Evolutionary conservation across 2,113 vertebrate species (phyloP), one percentile per base, ranked within the genome.

Genomic region (Varanus salvator): DNA sequence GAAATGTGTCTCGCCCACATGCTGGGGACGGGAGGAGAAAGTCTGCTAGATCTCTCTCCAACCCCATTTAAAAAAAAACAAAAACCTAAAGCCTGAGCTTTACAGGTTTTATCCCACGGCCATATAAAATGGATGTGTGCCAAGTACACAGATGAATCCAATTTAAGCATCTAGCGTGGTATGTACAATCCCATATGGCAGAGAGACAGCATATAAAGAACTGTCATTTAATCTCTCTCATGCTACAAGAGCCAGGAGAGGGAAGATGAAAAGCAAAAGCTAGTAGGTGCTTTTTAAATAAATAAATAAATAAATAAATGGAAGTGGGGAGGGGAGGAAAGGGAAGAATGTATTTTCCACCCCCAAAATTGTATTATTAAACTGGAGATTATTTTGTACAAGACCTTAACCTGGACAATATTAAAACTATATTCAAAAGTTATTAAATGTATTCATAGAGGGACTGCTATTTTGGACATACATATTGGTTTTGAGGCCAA

Each of bases 141-240:
- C 88, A 89, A 89, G 50, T 31, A 89, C 75, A 77, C 88, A 78
- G 88, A 89, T 85, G 74, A 89, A 89, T 85, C 83, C 88, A 85
- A 84, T 89, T 89, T 85, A 80, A 69, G 60, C 82, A 80, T 85
- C 82, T 44, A 78, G n/a, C 64, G 57, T 15, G 54, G 31, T 78
- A 78, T 52, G 64, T n/a, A 78, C 75, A 54, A 78, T 85, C n/a
- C 88, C 82, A 85, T 85, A 89, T 89, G 88, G 82, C 44, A 52
- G 31, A n/a, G 83, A 89, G 74, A 78, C 25, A 71, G 82, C n/a
- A 69, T 44, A 85, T 89, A 78, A 89, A 84, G 64, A 78, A 27
- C 50, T 85, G 82, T 78, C 48, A 44, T 85, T 89, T 89, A 85
- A 89, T 85, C 82, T 85, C 48, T 14, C 88, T 85, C 34, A 52